Evolutionary conservation across 2,888 invertebrate species (phyloP).

Genomic region (Ophion obscuratus): DNA sequence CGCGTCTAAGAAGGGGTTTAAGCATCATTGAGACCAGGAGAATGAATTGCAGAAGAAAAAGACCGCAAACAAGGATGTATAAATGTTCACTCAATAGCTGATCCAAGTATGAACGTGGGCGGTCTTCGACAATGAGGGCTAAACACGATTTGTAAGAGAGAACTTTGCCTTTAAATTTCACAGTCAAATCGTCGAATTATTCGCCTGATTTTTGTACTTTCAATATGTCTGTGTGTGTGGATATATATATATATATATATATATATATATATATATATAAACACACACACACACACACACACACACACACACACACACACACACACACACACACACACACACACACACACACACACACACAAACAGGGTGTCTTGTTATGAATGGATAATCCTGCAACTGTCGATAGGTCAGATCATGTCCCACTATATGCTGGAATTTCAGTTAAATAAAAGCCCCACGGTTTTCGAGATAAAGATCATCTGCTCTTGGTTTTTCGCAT

Average conservation of each 20-base stretch:
- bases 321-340: too few relatives aligned
- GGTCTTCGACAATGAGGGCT: constrained; percentile 47
- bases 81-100: constrained; percentile 43
- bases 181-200: constrained; percentile 63
- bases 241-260: background rate
- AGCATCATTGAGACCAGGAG: constrained; percentile 37
- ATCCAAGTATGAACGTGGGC: constrained; percentile 63
- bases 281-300: too few relatives aligned
- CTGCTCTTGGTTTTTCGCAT: too few relatives aligned
- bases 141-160: constrained; percentile 54
- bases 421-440: too few relatives aligned
- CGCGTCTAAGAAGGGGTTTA: constrained; percentile 46
- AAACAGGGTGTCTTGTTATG: too few relatives aligned
- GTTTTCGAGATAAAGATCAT: too few relatives aligned
- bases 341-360: too few relatives aligned
- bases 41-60: constrained; percentile 16
- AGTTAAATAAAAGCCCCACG: too few relatives aligned
- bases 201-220: constrained; percentile 40
- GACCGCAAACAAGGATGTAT: constrained; percentile 41
- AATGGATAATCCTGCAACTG: too few relatives aligned
- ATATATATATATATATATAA: too few relatives aligned
- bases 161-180: constrained; percentile 58
- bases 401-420: too few relatives aligned
- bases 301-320: too few relatives aligned
- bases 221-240: background rate